Base-by-base conservation (phyloP, 2,888 invertebrate genomes). In the Cephalotes varians region DNA sequence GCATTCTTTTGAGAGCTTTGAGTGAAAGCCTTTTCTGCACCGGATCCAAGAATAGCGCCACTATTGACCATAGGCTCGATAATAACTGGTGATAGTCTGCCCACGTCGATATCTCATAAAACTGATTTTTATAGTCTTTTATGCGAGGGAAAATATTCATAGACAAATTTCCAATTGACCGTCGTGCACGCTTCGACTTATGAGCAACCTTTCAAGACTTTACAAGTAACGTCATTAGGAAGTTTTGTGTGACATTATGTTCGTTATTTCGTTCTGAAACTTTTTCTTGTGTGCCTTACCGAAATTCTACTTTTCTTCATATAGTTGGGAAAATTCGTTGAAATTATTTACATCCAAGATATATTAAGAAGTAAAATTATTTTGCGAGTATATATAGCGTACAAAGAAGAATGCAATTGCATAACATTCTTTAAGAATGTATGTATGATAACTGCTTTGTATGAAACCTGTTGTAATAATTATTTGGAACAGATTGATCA, bases 111-210 rank as follows among this genome's bases (percentile, higher is more conserved):
- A 69, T 79, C 77, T 37, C 44, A 71, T 56, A 56, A 71, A 71
- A 79, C 44, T 3, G 77, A 79, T 71, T 79, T 79, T 79, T 79
- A 69, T 69, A 77, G 69, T 77, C 77, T 77, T 77, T 77, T 77
- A 71, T 79, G 51, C 44, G 44, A 71, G 44, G 72, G 56, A 79
- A 56, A 77, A 77, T 79, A 79, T 79, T 79, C 77, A 79, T 79
- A 71, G 71, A 71, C 77, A 79, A 79, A 79, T 79, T 79, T 79
- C 77, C 77, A 79, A 79, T 79, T 56, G 77, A 79, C 77, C 77
- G 56, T 79, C 72, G 56, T 44, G 34, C 44, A 71, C 51, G 44
- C 44, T 7, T 56, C 54, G 18, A 44, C 44, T 34, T 12, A 56
- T 44, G 34, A 71, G 25, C 71, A 56, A 79, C 44, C 77, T 79